These are phyloP conservation scores for Syrphus vitripennis DNA, from an alignment of 2,888 invertebrate genomes.

Conservation along the genomic window DNA sequence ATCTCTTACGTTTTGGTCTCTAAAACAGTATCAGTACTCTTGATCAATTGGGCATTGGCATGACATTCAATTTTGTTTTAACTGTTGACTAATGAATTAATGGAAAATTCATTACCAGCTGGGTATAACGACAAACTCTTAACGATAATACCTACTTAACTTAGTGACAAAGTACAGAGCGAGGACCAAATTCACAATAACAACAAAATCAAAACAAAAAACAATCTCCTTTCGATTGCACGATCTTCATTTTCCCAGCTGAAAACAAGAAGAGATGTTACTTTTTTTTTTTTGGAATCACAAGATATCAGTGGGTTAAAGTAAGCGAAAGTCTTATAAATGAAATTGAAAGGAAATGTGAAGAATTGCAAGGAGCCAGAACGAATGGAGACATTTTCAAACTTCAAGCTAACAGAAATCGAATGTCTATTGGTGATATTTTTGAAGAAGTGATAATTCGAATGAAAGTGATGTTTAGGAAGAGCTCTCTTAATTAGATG, in stretches of 20 bases:
- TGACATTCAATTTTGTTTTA: constrained; percentile 34
- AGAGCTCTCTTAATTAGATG: too few species aligned
- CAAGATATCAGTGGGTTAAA: background rate
- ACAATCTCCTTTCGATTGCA: constrained; percentile 33
- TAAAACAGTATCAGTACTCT: constrained; percentile 43
- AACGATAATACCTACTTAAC: background rate
- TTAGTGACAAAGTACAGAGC: constrained; percentile 12
- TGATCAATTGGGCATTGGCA: constrained; percentile 39
- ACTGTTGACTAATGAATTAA: constrained; percentile 50
- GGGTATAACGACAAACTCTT: constrained; percentile 19
- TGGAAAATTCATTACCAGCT: constrained; percentile 51
- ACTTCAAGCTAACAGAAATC: background rate
- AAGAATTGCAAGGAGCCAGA: constrained; percentile 34
- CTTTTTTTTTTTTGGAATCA: background rate
- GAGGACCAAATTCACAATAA: constrained; percentile 46
- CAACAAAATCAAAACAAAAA: background rate
- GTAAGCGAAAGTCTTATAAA: constrained; percentile 43
- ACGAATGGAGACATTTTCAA: background rate
- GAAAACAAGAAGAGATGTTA: background rate
- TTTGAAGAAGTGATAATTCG: background rate
- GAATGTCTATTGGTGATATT: background rate
- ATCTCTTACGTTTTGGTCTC: background rate
- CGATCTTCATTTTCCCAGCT: constrained; percentile 31
- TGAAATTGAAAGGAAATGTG: constrained; percentile 58
- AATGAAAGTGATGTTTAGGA: too few species aligned